Base-by-base conservation (phyloP, 2,888 invertebrate species). In the Parnassius smintheus region DNA sequence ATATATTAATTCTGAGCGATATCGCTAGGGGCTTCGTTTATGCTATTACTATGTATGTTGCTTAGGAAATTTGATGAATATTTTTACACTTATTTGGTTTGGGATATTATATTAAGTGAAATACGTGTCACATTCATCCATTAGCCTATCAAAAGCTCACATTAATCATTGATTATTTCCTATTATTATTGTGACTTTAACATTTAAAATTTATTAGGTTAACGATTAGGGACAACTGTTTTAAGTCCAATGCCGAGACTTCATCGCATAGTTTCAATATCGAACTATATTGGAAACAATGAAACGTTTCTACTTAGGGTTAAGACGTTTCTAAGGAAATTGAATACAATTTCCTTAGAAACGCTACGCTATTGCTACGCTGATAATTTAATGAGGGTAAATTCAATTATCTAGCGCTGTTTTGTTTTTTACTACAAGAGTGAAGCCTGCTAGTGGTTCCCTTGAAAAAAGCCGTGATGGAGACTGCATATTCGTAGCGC, bases 361-460 rank as follows among this genome's bases (percentile, higher is more conserved):
- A 79, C 80, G 82, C n/a, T n/a, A n/a, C n/a, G n/a, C n/a, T 83
- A 79, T 84, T 82, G 80, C 80, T 82, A 78, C 75, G 69, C 77
- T 82, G 81, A 85, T 86, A 86, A 85, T 83, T 85, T 89, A 86
- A 88, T 86, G 85, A 84, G 82, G 80, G 82, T 76, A 81, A 82
- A 90, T 90, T 88, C 88, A 87, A 88, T 90, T 89, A 88, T 74
- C 82, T 75, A 72, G 75, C 76, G 80, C 80, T 85, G 80, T 83
- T 85, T 86, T 86, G 85, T 85, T 88, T 85, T 81, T 76, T 75
- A 70, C 75, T 73, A 73, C 63, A 56, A 66, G 71, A 69, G 69
- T 68, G 68, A 72, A 73, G 49, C 13, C 13, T 11, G 11, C 44
- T 49, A 49, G 70, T 74, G 73, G 69, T 73, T 73, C 76, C 76